Evolutionary conservation across 2,888 invertebrate species (phyloP), one percentile per base, ranked within the genome.

Genomic region (Andrena bucephala): DNA sequence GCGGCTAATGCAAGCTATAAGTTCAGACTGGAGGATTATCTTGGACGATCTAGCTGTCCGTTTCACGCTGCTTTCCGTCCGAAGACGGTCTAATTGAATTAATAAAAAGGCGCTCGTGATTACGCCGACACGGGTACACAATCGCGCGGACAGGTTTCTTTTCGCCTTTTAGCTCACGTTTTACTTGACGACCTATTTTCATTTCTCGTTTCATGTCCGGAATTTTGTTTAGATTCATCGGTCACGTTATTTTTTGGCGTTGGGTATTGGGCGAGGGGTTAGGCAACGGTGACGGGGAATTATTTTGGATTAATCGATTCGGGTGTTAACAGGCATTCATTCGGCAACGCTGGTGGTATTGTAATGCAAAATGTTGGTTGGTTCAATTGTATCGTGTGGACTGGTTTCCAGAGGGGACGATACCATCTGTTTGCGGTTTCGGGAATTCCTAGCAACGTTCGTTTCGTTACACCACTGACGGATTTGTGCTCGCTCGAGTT

Each of bases 101-200:
- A 81, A 80, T 78, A 79, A 73, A 33, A 73, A 76, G 60, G 10
- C 62, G 20, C 62, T 20, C 27, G 50, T 13, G 59, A 75, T 59
- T 42, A 65, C 13, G 33, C 50, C 16, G 36, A n/a, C 16, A 54
- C 20, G 29, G 60, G 52, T 20, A 70, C 20, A 73, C n/a, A 50
- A 59, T 42, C 31, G 27, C 62, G 71, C 27, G 63, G 70, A 48
- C 29, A 27, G 29, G 29, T 42, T 13, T 8, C 63, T 42, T 48
- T 74, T 89, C 83, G 65, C 77, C 69, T 85, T 81, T 42, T 88
- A 24, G 8, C 79, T 88, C 89, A 89, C 88, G 90, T 90, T 83
- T 81, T 76, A 42, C 31, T 63, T 63, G 48, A 29, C 62, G 84
- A 78, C 42, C 16, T 42, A 89, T 89, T 85, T 85, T 70, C 68